Evolutionary conservation across 2,113 vertebrate species (phyloP).

Genomic region (Pterocles gutturalis): DNA sequence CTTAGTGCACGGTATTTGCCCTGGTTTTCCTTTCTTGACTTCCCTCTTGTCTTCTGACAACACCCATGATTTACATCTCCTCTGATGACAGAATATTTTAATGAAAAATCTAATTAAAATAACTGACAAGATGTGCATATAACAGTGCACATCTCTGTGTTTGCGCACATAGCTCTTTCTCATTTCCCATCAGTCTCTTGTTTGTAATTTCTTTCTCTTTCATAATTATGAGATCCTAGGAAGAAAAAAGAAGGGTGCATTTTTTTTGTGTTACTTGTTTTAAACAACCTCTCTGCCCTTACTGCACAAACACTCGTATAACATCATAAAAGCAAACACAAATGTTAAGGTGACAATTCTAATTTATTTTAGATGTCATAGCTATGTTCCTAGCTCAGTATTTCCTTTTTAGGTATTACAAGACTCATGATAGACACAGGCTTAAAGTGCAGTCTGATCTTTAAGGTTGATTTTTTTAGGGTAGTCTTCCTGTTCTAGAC

Average conservation of each 20-base stretch:
- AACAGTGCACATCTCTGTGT: not conserved
- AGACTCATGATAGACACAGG: not conserved
- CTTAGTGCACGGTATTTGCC: not conserved
- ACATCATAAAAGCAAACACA: not conserved
- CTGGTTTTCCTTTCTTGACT: not conserved
- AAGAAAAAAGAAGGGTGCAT: not conserved
- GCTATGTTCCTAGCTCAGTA: not conserved
- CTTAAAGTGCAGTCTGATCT: not conserved
- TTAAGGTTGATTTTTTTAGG: not conserved
- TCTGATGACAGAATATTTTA: not conserved
- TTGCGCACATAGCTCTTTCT: not conserved
- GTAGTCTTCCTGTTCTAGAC: not conserved
- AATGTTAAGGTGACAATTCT: not conserved
- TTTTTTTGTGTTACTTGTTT: not conserved
- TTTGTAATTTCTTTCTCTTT: conserved; percentile 11
- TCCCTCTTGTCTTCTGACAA: not conserved
- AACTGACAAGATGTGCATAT: not conserved
- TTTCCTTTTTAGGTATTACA: not conserved
- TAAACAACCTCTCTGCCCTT: not conserved
- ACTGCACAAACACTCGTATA: not conserved
- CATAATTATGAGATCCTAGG: not conserved
- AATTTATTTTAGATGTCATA: not conserved
- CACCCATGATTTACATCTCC: not conserved
- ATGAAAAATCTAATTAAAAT: not conserved
- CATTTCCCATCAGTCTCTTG: not conserved